Percentiles rank a stretch among this genome's conserved stretches.
These are phyloP conservation scores for Emmelina monodactyla DNA, from an alignment of 2,888 invertebrate genomes.

Conservation along the genomic window DNA sequence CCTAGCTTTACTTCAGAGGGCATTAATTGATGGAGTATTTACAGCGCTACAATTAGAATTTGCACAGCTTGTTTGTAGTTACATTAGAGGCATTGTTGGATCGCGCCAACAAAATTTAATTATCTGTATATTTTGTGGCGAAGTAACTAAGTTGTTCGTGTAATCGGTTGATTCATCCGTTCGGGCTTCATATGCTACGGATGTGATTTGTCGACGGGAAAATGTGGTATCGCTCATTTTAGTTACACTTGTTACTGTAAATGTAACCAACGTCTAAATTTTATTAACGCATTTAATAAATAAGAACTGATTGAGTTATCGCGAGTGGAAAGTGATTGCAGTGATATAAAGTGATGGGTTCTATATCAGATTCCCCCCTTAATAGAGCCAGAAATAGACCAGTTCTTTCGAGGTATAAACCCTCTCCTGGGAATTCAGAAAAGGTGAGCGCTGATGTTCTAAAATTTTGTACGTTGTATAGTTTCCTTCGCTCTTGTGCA, in stretches of 20 bases:
- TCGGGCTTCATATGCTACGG: constrained; percentile 47
- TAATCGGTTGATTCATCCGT: constrained; percentile 52
- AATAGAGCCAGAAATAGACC: constrained; percentile 47
- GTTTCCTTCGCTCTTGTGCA: too few species aligned
- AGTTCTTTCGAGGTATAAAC: constrained; percentile 50
- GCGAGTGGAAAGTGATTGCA: constrained; percentile 15
- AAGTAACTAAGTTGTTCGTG: too few species aligned
- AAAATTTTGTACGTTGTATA: too few species aligned
- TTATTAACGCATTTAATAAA: too few species aligned
- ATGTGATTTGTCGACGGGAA: constrained; percentile 63
- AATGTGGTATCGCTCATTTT: constrained; percentile 54
- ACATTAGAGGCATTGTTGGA: too few species aligned
- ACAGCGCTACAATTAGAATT: background rate
- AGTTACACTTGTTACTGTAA: constrained; percentile 38
- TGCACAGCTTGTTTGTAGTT: too few species aligned
- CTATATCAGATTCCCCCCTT: constrained; percentile 46
- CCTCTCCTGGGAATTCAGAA: constrained; percentile 29
- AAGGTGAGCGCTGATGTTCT: too few species aligned
- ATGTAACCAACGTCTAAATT: constrained; percentile 50
- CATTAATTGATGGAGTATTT: too few species aligned
- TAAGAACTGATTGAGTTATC: too few species aligned
- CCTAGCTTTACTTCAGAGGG: too few species aligned
- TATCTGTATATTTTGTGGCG: too few species aligned
- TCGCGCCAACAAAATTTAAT: too few species aligned
- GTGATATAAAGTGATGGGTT: constrained; percentile 32